Conservation (phyloP, 2,888 invertebrate species). For the Trichogramma evanescens region DNA sequence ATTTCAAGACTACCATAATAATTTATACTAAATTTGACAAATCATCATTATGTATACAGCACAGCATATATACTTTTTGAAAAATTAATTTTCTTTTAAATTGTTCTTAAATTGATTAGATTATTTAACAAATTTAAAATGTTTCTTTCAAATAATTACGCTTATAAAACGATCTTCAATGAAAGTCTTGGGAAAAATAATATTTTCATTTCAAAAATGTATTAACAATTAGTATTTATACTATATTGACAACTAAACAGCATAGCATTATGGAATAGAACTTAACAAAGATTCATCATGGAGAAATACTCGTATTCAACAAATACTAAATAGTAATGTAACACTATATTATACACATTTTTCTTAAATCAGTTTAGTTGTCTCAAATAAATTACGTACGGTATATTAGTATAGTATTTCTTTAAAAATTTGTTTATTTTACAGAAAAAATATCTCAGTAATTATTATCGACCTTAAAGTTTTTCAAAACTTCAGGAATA, state of each 20-base stretch:
- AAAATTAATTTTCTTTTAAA: conserved; percentile 14
- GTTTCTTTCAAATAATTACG: not conserved
- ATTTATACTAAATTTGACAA: not conserved
- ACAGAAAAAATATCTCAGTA: conserved; percentile 19
- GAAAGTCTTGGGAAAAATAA: conserved; percentile 2
- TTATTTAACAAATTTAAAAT: conserved; percentile 11
- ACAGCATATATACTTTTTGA: conserved; percentile 11
- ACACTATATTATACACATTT: conserved; percentile 14
- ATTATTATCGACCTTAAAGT: conserved; percentile 6
- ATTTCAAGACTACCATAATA: not conserved
- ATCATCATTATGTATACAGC: conserved; percentile 9
- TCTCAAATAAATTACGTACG: not conserved
- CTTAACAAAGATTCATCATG: conserved; percentile 8
- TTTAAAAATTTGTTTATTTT: conserved; percentile 16
- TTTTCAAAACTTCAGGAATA: conserved; percentile 13
- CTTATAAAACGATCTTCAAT: not conserved
- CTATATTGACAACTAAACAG: conserved; percentile 11
- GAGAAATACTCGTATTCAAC: conserved; percentile 14
- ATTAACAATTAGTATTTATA: conserved; percentile 16
- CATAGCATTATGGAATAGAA: conserved; percentile 15
- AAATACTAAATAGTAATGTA: not conserved
- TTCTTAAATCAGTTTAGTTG: conserved; percentile 15
- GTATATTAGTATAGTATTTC: conserved; percentile 1
- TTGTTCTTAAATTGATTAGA: conserved; percentile 3
- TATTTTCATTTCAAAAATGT: conserved; percentile 9